Conservation (phyloP, 2,888 invertebrate species). For the Stenoptilia bipunctidactyla region DNA sequence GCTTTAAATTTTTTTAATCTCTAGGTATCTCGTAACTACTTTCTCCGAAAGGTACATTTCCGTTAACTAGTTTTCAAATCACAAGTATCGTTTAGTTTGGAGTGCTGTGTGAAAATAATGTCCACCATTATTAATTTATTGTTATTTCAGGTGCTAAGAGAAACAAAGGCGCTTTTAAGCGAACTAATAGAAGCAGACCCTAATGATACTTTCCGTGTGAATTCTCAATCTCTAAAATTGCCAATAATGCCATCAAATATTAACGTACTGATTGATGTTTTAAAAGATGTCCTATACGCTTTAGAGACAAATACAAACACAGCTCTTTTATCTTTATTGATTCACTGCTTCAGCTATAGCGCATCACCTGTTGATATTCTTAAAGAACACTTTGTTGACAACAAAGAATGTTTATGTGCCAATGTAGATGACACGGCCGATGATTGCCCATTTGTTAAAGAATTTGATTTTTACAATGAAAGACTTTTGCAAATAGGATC, state of each 20-base stretch:
- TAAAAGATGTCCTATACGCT: conserved; percentile 73
- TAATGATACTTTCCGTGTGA: conserved; percentile 56
- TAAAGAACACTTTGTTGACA: conserved; percentile 31
- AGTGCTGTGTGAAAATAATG: too few species aligned
- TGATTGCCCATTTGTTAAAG: conserved; percentile 65
- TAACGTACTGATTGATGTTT: conserved; percentile 70
- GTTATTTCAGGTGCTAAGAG: conserved; percentile 60
- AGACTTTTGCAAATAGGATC: conserved; percentile 77
- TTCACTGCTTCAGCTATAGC: conserved; percentile 42
- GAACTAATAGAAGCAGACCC: conserved; percentile 51
- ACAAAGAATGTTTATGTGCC: conserved; percentile 31
- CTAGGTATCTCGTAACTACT: too few species aligned
- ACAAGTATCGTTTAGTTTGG: too few species aligned
- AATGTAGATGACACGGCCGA: conserved; percentile 35
- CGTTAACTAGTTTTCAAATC: too few species aligned
- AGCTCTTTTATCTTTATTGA: conserved; percentile 71
- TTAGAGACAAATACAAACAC: conserved; percentile 77
- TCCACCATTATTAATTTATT: conserved; percentile 4
- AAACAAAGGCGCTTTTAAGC: conserved; percentile 51
- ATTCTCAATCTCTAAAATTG: conserved; percentile 36
- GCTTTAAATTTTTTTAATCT: too few species aligned
- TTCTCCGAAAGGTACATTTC: too few species aligned
- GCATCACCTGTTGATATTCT: conserved; percentile 36
- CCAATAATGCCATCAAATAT: conserved; percentile 56
- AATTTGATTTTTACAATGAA: conserved; percentile 77